These are phyloP conservation scores for Dasypolia templi DNA, from an alignment of 2,888 invertebrate genomes.

Conservation along the genomic window DNA sequence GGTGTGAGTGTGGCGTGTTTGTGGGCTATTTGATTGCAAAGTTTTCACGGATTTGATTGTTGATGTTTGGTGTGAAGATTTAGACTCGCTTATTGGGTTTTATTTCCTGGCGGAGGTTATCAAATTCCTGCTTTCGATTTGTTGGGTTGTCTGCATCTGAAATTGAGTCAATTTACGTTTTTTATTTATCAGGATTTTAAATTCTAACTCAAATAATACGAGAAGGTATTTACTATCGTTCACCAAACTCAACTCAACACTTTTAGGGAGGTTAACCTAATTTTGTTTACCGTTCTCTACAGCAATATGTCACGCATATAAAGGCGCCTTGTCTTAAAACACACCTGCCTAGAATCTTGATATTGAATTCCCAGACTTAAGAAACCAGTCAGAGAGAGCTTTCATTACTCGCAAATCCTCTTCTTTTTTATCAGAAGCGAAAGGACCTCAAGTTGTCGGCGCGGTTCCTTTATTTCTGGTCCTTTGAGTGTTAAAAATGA, in stretches of 20 bases:
- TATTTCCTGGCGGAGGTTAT: background rate
- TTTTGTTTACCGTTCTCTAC: slow-evolving; percentile 43
- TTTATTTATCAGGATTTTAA: no score
- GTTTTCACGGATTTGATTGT: background rate
- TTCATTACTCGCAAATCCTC: slow-evolving; percentile 73
- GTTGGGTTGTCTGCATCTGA: no score
- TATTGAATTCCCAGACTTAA: slow-evolving; percentile 84
- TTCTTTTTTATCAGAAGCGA: slow-evolving; percentile 65
- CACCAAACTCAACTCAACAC: no score
- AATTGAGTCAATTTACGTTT: no score
- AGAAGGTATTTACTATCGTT: no score
- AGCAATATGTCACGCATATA: slow-evolving; percentile 73
- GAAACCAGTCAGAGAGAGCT: slow-evolving; percentile 80
- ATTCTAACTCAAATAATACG: no score
- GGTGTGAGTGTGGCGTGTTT: no score
- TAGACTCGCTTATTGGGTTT: background rate
- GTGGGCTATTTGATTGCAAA: background rate
- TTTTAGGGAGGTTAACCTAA: no score
- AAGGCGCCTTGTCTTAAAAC: slow-evolving; percentile 84
- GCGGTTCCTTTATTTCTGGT: slow-evolving; percentile 72
- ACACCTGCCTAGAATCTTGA: slow-evolving; percentile 89
- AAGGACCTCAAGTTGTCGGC: slow-evolving; percentile 64
- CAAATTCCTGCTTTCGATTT: no score
- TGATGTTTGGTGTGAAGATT: background rate
- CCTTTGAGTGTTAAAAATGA: slow-evolving; percentile 74